A percentile compares a stretch with the other conserved stretches of the same genome.
Evolutionary conservation across 2,888 invertebrate genomes (phyloP).

Genomic region (Alitta virens): DNA sequence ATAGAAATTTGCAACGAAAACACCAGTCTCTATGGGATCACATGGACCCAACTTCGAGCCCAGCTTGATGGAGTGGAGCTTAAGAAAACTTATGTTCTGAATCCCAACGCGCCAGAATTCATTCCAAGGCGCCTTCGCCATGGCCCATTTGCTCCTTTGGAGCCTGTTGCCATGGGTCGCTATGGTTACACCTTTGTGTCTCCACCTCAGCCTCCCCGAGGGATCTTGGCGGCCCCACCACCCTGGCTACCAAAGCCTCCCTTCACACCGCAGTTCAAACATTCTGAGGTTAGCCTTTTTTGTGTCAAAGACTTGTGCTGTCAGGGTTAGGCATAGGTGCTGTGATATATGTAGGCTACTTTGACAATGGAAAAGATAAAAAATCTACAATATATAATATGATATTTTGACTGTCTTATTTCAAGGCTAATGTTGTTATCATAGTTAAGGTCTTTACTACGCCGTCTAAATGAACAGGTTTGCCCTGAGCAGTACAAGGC

Average conservation of each 20-base stretch:
- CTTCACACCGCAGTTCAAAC: neutral
- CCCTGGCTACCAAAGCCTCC: neutral
- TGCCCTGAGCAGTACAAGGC: too few relatives aligned
- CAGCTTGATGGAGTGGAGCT: slow-evolving; percentile 74
- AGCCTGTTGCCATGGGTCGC: slow-evolving; percentile 22
- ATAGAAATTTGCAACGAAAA: slow-evolving; percentile 72
- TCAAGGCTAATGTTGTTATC: too few relatives aligned
- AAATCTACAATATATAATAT: too few relatives aligned
- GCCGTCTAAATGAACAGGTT: too few relatives aligned
- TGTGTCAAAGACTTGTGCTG: too few relatives aligned
- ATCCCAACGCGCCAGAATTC: slow-evolving; percentile 79
- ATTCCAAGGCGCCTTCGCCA: slow-evolving; percentile 61
- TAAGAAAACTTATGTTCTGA: slow-evolving; percentile 74
- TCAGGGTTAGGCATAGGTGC: too few relatives aligned
- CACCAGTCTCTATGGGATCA: slow-evolving; percentile 71
- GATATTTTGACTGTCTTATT: too few relatives aligned
- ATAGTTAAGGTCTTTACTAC: too few relatives aligned
- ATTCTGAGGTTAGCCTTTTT: neutral
- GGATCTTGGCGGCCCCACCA: neutral
- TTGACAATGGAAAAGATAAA: too few relatives aligned
- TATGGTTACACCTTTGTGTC: slow-evolving; percentile 23
- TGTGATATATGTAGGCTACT: too few relatives aligned
- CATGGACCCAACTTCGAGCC: slow-evolving; percentile 68
- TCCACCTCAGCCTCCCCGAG: neutral
- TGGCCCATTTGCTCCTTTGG: slow-evolving; percentile 18